Conservation (phyloP, 2,113 vertebrate genomes). For the Euleptes europaea region DNA sequence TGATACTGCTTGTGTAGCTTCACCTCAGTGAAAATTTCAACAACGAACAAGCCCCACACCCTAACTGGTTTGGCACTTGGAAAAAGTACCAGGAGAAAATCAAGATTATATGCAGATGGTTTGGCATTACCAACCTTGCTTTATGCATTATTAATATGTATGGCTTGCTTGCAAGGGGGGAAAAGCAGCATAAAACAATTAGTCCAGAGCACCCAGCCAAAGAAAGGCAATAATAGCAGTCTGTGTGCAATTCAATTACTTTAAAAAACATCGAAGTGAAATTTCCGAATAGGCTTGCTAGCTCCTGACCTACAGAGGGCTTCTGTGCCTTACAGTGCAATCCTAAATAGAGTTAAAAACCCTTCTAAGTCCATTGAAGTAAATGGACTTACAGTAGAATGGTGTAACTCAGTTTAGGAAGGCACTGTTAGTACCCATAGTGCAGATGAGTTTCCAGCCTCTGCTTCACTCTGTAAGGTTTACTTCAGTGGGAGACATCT, state of each 20-base stretch:
- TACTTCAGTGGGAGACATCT: neutral
- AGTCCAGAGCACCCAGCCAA: conserved; percentile 47
- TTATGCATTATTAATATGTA: conserved; percentile 50
- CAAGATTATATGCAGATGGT: conserved; percentile 27
- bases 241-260: neutral
- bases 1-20: conserved; percentile 23
- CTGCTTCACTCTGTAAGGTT: too few species aligned
- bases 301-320: neutral
- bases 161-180: conserved; percentile 32
- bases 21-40: conserved; percentile 1
- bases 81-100: conserved; percentile 23
- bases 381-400: too few species aligned
- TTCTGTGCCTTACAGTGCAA: neutral
- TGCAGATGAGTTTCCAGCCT: neutral
- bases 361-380: too few species aligned
- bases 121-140: conserved; percentile 16
- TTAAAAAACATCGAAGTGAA: conserved; percentile 19
- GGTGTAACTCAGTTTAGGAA: too few species aligned
- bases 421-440: neutral
- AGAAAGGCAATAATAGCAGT: conserved; percentile 28
- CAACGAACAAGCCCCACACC: neutral
- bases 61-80: conserved; percentile 24
- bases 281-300: conserved; percentile 5
- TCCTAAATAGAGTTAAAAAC: too few species aligned
- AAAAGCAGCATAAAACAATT: conserved; percentile 45